Conservation (phyloP, 2,797 vertebrate genomes). For the Trematomus bernacchii region DNA sequence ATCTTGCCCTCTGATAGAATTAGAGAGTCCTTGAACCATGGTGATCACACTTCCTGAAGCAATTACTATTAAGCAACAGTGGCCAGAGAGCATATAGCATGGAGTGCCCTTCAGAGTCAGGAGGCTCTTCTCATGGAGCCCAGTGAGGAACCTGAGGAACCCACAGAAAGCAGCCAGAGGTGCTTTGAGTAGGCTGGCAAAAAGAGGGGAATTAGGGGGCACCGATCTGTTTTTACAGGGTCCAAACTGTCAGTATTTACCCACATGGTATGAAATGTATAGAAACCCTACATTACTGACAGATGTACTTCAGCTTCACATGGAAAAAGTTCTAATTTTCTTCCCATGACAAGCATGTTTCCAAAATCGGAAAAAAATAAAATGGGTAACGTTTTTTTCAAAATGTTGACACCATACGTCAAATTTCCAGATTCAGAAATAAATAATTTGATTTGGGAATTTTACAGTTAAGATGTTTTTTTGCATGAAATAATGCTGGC, state of each 20-base stretch:
- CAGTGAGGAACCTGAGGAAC: constrained; percentile 69
- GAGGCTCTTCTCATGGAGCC: constrained; percentile 74
- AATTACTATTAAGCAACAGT: constrained; percentile 83
- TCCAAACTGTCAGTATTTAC: constrained; percentile 84
- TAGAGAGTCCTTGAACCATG: constrained; percentile 83
- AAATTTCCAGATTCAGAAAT: constrained; percentile 13
- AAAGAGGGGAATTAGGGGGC: constrained; percentile 41
- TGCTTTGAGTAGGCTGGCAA: constrained; percentile 56
- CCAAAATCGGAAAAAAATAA: constrained; percentile 26
- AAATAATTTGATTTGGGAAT: background rate
- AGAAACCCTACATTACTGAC: constrained; percentile 89
- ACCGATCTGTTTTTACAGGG: constrained; percentile 83
- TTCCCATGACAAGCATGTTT: constrained; percentile 13
- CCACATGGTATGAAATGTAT: constrained; percentile 83
- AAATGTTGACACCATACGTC: constrained; percentile 24
- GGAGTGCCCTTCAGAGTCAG: constrained; percentile 41
- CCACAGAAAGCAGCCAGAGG: constrained; percentile 58
- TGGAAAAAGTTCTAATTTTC: constrained; percentile 67
- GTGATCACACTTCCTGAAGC: constrained; percentile 83
- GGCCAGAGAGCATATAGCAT: constrained; percentile 54
- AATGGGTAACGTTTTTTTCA: background rate
- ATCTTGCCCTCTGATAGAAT: constrained; percentile 80
- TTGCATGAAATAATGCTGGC: background rate
- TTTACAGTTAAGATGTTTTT: constrained; percentile 10
- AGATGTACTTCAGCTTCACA: constrained; percentile 83